Conservation (phyloP, 2,113 vertebrate genomes). For the Todiramphus chloris region DNA sequence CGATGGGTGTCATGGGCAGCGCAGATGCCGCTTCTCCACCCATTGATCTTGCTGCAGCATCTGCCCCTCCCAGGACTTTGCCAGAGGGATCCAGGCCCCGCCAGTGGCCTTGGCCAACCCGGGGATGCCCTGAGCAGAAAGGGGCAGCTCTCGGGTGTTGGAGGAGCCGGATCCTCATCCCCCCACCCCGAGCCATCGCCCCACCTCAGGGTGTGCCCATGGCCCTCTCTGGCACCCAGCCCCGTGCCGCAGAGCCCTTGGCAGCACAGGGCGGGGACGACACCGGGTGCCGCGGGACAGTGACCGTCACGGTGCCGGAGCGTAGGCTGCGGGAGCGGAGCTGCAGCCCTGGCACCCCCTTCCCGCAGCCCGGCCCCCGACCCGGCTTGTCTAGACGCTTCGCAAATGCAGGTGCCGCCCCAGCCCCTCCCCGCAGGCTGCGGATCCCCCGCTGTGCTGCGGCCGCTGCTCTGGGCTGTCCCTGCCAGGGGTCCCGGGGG, state of each 20-base stretch:
- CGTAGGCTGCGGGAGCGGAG: background rate
- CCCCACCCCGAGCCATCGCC: background rate
- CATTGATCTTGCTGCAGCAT: background rate
- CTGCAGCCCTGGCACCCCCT: background rate
- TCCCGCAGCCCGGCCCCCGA: background rate
- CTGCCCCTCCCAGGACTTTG: background rate
- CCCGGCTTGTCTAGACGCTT: background rate
- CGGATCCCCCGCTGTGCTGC: background rate
- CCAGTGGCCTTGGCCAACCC: accelerated
- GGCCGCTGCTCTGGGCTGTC: background rate
- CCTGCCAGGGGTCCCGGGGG: background rate
- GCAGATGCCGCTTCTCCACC: background rate
- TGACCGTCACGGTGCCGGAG: background rate
- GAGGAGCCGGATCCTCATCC: background rate
- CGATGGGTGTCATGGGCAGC: background rate
- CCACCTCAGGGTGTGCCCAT: background rate
- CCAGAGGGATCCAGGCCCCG: background rate
- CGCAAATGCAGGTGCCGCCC: background rate
- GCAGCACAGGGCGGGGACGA: background rate
- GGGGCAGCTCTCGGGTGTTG: background rate
- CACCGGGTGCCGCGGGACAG: accelerated
- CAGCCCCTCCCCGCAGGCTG: conserved; percentile 4
- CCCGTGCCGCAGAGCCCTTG: background rate
- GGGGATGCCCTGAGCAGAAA: background rate
- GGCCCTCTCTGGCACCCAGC: background rate